phyloP scores from a whole-genome alignment of 2,113 vertebrate species.

The Percopsis transmontana region DNA sequence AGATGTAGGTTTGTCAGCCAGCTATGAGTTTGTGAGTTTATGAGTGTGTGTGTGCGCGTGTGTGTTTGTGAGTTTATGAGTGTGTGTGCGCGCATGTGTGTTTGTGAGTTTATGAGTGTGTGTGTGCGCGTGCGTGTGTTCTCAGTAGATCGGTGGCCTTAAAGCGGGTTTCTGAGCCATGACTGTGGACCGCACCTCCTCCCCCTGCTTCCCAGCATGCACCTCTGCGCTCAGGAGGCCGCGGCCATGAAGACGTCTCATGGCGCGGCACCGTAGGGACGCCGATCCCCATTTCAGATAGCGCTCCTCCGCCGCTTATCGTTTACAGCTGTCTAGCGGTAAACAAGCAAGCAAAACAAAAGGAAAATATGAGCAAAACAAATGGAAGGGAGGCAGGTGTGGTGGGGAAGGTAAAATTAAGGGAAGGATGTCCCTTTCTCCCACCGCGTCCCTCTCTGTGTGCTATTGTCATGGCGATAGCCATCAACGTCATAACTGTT shows the following conservation, averaged over 20 bases:
- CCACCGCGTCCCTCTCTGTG: conserved; percentile 40
- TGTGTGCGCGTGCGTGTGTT: too few relatives aligned
- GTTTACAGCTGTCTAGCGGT: conserved; percentile 80
- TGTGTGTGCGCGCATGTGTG: too few relatives aligned
- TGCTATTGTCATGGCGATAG: conserved; percentile 55
- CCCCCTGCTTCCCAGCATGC: conserved; percentile 32
- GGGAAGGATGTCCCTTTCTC: conserved; percentile 52
- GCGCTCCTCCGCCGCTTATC: conserved; percentile 78
- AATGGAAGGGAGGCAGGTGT: conserved; percentile 1
- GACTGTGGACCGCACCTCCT: conserved; percentile 25
- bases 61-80: too few relatives aligned
- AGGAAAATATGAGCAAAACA: conserved; percentile 65
- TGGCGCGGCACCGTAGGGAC: conserved; percentile 75
- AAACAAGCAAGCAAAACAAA: conserved; percentile 80
- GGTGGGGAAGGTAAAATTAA: conserved; percentile 34
- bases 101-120: too few relatives aligned
- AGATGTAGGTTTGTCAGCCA: too few relatives aligned
- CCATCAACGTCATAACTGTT: conserved; percentile 77
- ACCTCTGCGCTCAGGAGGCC: conserved; percentile 43
- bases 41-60: too few relatives aligned
- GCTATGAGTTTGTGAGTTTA: too few relatives aligned
- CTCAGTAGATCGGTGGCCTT: too few relatives aligned
- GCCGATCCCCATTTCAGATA: conserved; percentile 83
- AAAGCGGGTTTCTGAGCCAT: too few relatives aligned
- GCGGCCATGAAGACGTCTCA: conserved; percentile 64